phyloP scores from a whole-genome alignment of 2,888 invertebrate genomes.

The Eristalis intricaria region DNA sequence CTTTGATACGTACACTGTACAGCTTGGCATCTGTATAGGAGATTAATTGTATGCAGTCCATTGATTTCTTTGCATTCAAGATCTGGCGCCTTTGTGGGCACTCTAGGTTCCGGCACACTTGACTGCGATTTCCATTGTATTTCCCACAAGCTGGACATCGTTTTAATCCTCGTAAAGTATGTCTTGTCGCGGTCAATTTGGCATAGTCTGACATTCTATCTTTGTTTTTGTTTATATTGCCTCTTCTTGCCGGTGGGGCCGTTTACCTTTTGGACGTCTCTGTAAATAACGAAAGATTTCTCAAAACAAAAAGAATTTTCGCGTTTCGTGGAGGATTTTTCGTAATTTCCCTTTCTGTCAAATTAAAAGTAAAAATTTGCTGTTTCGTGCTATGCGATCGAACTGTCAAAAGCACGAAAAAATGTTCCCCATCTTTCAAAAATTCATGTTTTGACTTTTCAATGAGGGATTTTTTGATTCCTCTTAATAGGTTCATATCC shows the following conservation, averaged over 20 bases:
- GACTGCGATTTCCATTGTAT: constrained; percentile 88
- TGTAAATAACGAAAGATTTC: constrained; percentile 68
- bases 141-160: constrained; percentile 89
- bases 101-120: constrained; percentile 75
- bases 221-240: constrained; percentile 69
- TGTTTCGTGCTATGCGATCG: background rate
- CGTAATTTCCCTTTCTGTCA: constrained; percentile 71
- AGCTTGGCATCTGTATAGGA: constrained; percentile 84
- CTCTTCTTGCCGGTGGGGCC: constrained; percentile 56
- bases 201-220: constrained; percentile 52
- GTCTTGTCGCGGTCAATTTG: constrained; percentile 55
- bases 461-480: constrained; percentile 1
- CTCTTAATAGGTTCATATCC: background rate
- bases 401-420: constrained; percentile 55
- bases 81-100: constrained; percentile 76
- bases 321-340: constrained; percentile 66
- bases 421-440: constrained; percentile 6
- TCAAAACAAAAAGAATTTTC: constrained; percentile 69
- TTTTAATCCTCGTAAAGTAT: constrained; percentile 84
- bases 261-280: constrained; percentile 63
- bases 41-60: constrained; percentile 82
- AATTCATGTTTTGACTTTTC: constrained; percentile 22
- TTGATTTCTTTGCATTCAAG: constrained; percentile 73
- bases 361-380: constrained; percentile 42
- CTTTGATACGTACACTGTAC: constrained; percentile 87